Evolutionary conservation across 2,888 invertebrate species (phyloP), one percentile per base, ranked within the genome.

Genomic region (Nephrotoma appendiculata): DNA sequence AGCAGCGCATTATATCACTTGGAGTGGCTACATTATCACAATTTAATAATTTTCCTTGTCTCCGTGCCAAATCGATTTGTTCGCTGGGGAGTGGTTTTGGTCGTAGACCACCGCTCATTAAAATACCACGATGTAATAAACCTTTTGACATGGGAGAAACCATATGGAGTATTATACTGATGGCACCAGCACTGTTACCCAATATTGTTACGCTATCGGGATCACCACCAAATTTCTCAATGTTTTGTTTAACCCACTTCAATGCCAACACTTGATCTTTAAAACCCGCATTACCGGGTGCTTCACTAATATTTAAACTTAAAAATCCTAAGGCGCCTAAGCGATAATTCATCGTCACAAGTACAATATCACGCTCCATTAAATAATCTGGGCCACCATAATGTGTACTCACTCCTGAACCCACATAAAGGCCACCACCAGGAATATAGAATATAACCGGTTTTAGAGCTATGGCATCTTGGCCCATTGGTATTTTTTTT

Each of bases 91-190:
- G 92, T 90, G 92, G 92, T 84, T 94, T 93, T 0, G 92, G 92
- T 0, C 93, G 92, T 0, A 93, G 92, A 0, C 95, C 93, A 0
- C 94, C 95, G 89, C 95, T 95, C 93, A 95, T 94, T 0, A 94
- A 93, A 19, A 96, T 94, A 0, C 93, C 95, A 86, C 94, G 93
- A 89, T 96, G 95, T 90, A 96, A 96, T 0, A 96, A 91, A 86
- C 94, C 94, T 89, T 91, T 91, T 0, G 94, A 94, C 92, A 95
- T 92, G 0, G 94, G 94, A 0, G 95, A 95, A 0, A 93, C 92
- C 91, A 94, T 90, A 86, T 93, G 93, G 84, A 93, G 89, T 84
- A 91, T 90, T 2, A 92, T 92, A 5, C 93, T 92, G 88, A 90
- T 90, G 0, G 92, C 90, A 0, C 93, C 93, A 0, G 93, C 92